Evolutionary conservation across 2,113 vertebrate genomes (phyloP).

Genomic region (Silurus asotus): DNA sequence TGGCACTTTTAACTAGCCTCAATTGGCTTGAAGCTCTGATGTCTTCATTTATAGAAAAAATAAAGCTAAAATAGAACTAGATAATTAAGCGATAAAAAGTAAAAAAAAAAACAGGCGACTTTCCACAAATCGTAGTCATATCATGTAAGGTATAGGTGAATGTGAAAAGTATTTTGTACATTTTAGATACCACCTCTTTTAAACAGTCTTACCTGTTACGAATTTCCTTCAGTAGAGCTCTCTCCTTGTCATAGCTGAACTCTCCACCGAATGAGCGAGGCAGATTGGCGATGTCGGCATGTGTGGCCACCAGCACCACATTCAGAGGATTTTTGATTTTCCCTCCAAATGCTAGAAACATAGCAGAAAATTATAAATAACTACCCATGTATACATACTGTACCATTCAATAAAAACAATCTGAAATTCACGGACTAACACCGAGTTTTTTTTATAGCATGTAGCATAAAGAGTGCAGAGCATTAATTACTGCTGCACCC

Average conservation of each 20-base stretch:
- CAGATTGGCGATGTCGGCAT: conserved; percentile 91
- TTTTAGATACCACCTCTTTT: background rate
- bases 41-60: background rate
- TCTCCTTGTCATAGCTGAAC: conserved; percentile 90
- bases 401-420: background rate
- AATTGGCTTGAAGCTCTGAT: background rate
- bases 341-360: conserved; percentile 82
- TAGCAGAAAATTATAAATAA: conserved; percentile 1
- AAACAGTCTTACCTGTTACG: conserved; percentile 79
- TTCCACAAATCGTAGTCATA: background rate
- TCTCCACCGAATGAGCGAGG: conserved; percentile 88
- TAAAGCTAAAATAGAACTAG: background rate
- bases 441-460: background rate
- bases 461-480: background rate
- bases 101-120: background rate
- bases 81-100: background rate
- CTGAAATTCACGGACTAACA: background rate
- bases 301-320: conserved; percentile 89
- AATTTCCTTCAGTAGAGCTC: conserved; percentile 84
- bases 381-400: background rate
- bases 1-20: background rate
- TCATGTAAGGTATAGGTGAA: background rate
- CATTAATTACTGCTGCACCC: background rate
- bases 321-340: conserved; percentile 83
- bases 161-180: background rate